Evolutionary conservation across 2,888 invertebrate genomes (phyloP), one percentile per base, ranked within the genome.

Genomic region (Lampropteryx suffumata): DNA sequence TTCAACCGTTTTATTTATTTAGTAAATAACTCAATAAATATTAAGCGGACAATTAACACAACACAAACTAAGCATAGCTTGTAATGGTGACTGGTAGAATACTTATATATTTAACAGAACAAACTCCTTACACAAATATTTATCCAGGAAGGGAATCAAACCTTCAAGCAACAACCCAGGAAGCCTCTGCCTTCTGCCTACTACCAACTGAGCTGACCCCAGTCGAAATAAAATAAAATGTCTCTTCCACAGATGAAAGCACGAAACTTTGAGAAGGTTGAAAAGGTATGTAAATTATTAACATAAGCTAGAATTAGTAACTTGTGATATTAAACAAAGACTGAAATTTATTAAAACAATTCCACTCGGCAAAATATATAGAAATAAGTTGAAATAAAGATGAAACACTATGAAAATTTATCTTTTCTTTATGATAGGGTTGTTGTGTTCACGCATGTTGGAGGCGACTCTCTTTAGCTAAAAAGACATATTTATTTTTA

Each of bases 191-290:
- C n/a, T n/a, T n/a, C n/a, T n/a, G n/a, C n/a, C n/a, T n/a, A n/a
- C n/a, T n/a, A n/a, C n/a, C n/a, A n/a, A n/a, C n/a, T n/a, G n/a
- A n/a, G n/a, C n/a, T n/a, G n/a, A 8, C 4, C 34, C 12, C 26
- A n/a, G 9, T n/a, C 1, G 28, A 27, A 27, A 36, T 13, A 37
- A 17, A 27, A 35, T 11, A 12, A 12, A 30, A 8, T 1, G 33
- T 32, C 1, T n/a, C 4, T 43, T 44, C 95, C 94, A 57, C 94
- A 98, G 97, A 97, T 99, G 95, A 98, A 98, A 85, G 95, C 96
- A 64, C 94, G 98, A 84, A 98, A 98, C 91, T 99, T 96, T 92
- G 99, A 99, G 86, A 96, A 96, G 81, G 99, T 99, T 33, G 99
- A 99, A 94, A 98, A 99, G 95, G 97, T 98, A 93, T 92, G 94